Base-by-base conservation (phyloP, 2,113 vertebrate species). In the Bucco capensis region DNA sequence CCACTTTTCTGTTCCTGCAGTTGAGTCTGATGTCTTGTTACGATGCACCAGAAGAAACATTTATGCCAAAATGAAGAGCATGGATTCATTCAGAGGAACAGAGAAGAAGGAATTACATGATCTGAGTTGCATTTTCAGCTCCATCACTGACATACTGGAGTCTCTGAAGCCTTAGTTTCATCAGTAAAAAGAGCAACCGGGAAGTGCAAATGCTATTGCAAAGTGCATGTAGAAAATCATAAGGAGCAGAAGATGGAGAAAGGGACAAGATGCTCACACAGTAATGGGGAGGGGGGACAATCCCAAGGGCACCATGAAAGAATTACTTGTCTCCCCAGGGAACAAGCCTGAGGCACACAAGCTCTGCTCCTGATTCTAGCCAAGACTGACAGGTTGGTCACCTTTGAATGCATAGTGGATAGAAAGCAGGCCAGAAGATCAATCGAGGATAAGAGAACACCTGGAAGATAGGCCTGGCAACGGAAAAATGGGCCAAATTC, bases 341-440 rank as follows among this genome's bases (percentile, higher is more conserved):
- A 86, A 76, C n/a, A 62, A 65, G 78, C 89, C 89, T 76, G 58
- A 92, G 90, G 89, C 74, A 89, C 49, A 76, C 42, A 57, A 2
- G 8, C 47, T 93, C 70, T 73, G 86, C 31, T 79, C 58, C 75
- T 21, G 49, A 60, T 81, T 57, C 88, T 46, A 6, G 74, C 88
- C 89, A 92, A 80, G 77, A 66, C 37, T 27, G 91, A 85, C 67
- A 90, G 70, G 66, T 60, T 90, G 78, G 71, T 62, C 89, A 87
- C 81, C 74, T 84, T 84, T 90, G 64, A 94, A 73, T 2, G 3
- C 2, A 3, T 4, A 72, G 33, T 30, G 30, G 58, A 50, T 24
- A 79, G 57, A 82, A 95, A 93, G 58, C 82, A 93, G 95, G 93
- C 33, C 91, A 93, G 66, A 47, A 88, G 87, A 87, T 89, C 93